phyloP scores from a whole-genome alignment of 2,888 invertebrate species.

The Xylophagus ater region DNA sequence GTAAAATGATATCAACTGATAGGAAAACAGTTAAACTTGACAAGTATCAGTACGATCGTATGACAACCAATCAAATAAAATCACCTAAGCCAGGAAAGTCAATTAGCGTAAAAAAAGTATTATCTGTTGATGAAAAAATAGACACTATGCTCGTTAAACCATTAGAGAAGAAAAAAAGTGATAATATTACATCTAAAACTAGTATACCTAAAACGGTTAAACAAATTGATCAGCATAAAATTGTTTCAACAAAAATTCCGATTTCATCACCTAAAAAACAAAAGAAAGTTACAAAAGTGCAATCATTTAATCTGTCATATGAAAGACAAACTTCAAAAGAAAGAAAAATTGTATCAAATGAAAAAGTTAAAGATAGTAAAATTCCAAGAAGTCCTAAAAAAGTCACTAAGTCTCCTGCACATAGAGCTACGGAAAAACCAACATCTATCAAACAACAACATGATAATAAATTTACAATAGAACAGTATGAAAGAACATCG shows the following conservation, averaged over 20 bases:
- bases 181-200: too few species aligned
- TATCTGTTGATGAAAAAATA: too few species aligned
- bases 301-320: constrained; percentile 12
- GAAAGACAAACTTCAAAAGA: constrained; percentile 10
- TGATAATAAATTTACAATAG: constrained; percentile 7
- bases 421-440: not conserved
- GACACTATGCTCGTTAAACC: too few species aligned
- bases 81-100: too few species aligned
- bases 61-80: too few species aligned
- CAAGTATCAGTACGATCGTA: too few species aligned
- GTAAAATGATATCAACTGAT: too few species aligned
- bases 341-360: too few species aligned
- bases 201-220: not conserved
- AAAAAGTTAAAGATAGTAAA: too few species aligned
- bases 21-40: too few species aligned
- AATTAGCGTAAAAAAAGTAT: too few species aligned
- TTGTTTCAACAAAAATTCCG: not conserved
- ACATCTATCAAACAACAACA: constrained; percentile 9
- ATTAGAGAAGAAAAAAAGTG: too few species aligned
- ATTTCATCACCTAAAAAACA: constrained; percentile 2
- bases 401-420: not conserved
- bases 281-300: constrained; percentile 11
- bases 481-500: constrained; percentile 3
- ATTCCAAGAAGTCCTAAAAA: constrained; percentile 1
- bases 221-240: not conserved